Evolutionary conservation across 2,888 invertebrate genomes (phyloP), one percentile per base, ranked within the genome.

Genomic region (Trissolcus brochymenae): DNA sequence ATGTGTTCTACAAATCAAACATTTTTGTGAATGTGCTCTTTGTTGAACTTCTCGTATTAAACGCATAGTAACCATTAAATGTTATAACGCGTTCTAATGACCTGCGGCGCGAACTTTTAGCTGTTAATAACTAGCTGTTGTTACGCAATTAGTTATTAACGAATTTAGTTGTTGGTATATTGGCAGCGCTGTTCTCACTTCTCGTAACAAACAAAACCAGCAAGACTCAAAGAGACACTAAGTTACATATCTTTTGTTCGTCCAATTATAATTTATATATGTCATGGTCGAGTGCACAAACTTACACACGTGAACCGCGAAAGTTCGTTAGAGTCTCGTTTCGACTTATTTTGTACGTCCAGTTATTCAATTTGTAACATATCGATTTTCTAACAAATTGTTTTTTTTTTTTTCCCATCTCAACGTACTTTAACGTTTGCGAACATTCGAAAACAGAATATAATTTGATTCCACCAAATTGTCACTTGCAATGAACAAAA

Each of bases 41-140:
- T 64, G 59, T 61, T 68, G 73, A 68, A 73, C 68, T 65, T 41
- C 77, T 68, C 77, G 68, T 68, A 68, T 72, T 71, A 68, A 62
- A 49, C 77, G 60, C 64, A 79, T 76, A 80, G 77, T 79, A 79
- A 80, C 80, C 80, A 78, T 80, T 80, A 80, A 80, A 80, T 77
- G 75, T 79, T 78, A 77, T 80, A 80, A 79, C 79, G 67, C 60
- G 75, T 76, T 68, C 76, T 79, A 80, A 79, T 80, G 80, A 80
- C 77, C 72, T 64, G 50, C 62, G 56, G 65, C 51, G 29, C 60
- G 46, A 73, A 68, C 67, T 73, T 77, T 73, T 73, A 73, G 77
- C 64, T 56, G 77, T 65, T 73, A 68, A 73, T 73, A 77, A 77
- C 77, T 65, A 72, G 73, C 73, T 61, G 70, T 65, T 73, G 77